Base-by-base conservation (phyloP, 2,888 invertebrate species). In the Stenichneumon culpator region DNA sequence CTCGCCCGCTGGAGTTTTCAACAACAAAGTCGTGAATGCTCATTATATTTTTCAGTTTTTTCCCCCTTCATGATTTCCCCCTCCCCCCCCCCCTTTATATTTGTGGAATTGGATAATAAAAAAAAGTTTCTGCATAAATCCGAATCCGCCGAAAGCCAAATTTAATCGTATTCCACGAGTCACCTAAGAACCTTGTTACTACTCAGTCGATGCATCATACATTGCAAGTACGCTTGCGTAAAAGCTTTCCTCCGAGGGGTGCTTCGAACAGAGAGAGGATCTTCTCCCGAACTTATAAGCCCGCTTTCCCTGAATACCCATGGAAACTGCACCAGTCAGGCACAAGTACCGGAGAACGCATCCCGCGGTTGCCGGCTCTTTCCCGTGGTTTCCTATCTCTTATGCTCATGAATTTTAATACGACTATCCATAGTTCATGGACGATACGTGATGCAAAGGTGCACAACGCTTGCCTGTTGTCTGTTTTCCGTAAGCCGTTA, bases 401-500 rank as follows among this genome's bases (percentile, higher is more conserved):
- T 73, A 69, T 74, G 78, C 73, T 84, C 84, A 84, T 84, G 84
- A 84, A 84, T 82, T 82, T 82, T 84, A 82, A 84, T 82, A 72
- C 73, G 22, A 63, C 78, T 69, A 74, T 82, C 69, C 52, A 69
- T 74, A 78, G 84, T 63, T 78, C 73, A 78, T 52, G 78, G 39
- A 52, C 70, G 72, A 84, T 77, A 81, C 77, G 77, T 73, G 84
- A 81, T 74, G 52, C 63, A 63, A 9, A 60, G 54, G n/a, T 63
- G 22, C 28, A 28, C 19, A 36, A 57, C 57, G 57, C 25, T 44
- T 52, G 44, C 22, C 22, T 52, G 60, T 74, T 32, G 68, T 7
- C 57, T 77, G 70, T 73, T 77, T 81, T 50, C 16, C 28, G 50
- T 28, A 47, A 25, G 7, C 22, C 50, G 11, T 22, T 44, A 65